Base-by-base conservation (phyloP, 2,888 invertebrate species). In the Orthosia gracilis region DNA sequence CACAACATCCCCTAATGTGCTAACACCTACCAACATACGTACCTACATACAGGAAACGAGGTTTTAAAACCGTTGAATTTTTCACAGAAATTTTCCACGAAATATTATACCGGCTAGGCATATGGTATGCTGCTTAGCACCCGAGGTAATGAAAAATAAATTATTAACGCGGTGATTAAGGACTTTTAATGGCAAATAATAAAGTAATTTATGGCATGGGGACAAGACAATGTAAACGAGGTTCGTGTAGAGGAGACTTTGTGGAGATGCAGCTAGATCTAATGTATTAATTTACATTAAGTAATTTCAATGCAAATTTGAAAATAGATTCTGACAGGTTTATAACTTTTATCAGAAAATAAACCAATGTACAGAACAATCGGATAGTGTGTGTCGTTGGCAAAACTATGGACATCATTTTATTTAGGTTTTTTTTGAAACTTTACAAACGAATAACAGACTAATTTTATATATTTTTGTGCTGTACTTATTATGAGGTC, bases 41-140 rank as follows among this genome's bases (percentile, higher is more conserved):
- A 21, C 21, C 9, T 21, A 21, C 59, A 45, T 21, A 21, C 67
- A 66, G 70, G 74, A 76, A 85, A 82, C 73, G 76, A 79, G 74
- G 54, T 85, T 85, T 74, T 76, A 73, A 85, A 76, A 76, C 68
- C 52, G 63, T 68, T 74, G 74, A 78, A 84, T 82, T 82, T 79
- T 84, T 82, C 67, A 76, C 68, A 69, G 70, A 73, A 83, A 83
- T 61, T 31, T 66, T 71, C n/a, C 61, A 58, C 68, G 52, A 31
- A 67, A 69, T 65, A 73, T 61, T 65, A 73, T 61, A 45, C 31
- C 63, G 26, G 59, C 52, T 55, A 59, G 79, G 54, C 61, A 70
- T 26, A 15, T 23, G 49, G 68, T 26, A 15, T 23, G 49, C 67
- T 71, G 47, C 71, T 81, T 62, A 81, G n/a, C 49, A 71, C 40